Conservation (phyloP, 1,140 invertebrate genomes). For the Mizuhopecten yessoensis region DNA sequence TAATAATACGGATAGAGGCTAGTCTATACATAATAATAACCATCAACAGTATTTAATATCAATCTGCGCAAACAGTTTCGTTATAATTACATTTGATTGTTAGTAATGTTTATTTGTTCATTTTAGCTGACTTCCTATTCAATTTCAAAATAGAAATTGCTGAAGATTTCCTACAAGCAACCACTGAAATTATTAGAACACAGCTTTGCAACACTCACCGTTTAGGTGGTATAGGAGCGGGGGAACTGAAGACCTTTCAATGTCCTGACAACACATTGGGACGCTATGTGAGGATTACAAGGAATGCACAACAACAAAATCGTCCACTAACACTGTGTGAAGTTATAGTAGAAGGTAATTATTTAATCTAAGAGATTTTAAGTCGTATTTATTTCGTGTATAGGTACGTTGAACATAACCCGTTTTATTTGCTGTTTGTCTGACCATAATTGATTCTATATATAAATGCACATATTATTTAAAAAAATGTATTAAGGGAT, state of each 20-base stretch:
- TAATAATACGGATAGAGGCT: too few relatives aligned
- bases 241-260: not conserved
- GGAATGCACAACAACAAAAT: not conserved
- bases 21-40: too few relatives aligned
- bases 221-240: not conserved
- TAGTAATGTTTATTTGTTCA: too few relatives aligned
- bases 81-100: too few relatives aligned
- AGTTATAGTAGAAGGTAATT: constrained; percentile 7
- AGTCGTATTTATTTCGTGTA: not conserved
- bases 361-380: too few relatives aligned
- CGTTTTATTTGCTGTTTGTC: not conserved
- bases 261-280: not conserved
- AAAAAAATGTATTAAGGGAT: not conserved
- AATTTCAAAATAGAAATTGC: not conserved
- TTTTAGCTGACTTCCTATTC: not conserved
- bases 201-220: not conserved
- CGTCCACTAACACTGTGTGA: not conserved
- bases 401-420: too few relatives aligned
- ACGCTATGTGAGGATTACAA: not conserved
- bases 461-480: not conserved
- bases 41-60: too few relatives aligned
- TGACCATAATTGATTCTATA: not conserved
- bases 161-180: not conserved
- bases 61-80: too few relatives aligned
- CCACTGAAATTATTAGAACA: not conserved